Percentiles rank a stretch among this genome's conserved stretches.
Conservation (phyloP, 2,113 vertebrate genomes). For the Urocolius indicus region DNA sequence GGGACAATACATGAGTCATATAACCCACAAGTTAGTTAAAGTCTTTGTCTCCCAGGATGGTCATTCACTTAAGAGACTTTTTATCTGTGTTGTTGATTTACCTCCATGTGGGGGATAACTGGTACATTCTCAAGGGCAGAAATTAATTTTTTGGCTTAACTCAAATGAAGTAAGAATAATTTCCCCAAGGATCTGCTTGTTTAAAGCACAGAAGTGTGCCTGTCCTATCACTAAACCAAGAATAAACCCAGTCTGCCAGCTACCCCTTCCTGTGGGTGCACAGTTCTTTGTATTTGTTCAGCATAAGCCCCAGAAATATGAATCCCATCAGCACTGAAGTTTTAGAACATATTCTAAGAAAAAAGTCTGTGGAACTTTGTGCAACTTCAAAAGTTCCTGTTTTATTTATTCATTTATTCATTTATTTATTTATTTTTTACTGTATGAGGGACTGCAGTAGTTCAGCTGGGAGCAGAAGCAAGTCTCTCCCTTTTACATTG, state of each 20-base stretch:
- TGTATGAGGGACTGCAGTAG: not conserved
- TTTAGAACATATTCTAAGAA: not conserved
- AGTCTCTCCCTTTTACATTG: fast-evolving
- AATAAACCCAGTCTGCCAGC: not conserved
- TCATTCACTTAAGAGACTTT: not conserved
- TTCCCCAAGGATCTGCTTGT: not conserved
- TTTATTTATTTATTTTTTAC: too few relatives aligned
- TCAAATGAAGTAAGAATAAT: not conserved
- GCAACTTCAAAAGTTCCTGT: not conserved
- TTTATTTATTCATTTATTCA: too few relatives aligned
- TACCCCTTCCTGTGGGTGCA: fast-evolving
- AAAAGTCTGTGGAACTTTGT: not conserved
- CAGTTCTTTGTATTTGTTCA: not conserved
- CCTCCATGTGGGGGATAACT: not conserved
- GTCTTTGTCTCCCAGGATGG: not conserved
- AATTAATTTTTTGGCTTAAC: not conserved
- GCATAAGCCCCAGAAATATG: not conserved
- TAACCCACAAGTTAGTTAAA: not conserved
- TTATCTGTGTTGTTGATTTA: not conserved
- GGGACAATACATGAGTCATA: not conserved
- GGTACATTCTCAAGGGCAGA: not conserved
- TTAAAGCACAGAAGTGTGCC: not conserved
- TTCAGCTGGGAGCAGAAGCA: not conserved
- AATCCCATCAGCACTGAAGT: not conserved
- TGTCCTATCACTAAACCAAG: not conserved